Base-by-base conservation (phyloP, 2,113 vertebrate genomes). In the Thunnus thynnus region DNA sequence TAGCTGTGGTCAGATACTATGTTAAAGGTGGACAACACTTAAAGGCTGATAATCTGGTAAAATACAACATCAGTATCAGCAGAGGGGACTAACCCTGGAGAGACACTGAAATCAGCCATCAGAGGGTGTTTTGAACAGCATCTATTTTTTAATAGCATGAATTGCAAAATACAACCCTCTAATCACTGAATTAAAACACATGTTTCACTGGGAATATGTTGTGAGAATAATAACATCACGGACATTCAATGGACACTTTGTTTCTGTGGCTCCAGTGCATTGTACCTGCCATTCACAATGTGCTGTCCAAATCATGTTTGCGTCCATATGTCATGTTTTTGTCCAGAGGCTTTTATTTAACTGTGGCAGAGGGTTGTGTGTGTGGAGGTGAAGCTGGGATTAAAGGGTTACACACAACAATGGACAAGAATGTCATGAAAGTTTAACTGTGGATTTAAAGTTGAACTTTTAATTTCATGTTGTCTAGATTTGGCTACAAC, bases 1-100 rank as follows among this genome's bases (percentile, higher is more conserved):
- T 20, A 17, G 13, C 16, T 68, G 27, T 44, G 46, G 5, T 57
- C 25, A 41, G 44, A 32, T 22, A 4, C 36, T 13, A 2, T 13
- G n/a, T 54, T 17, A 4, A 46, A 61, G 60, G 58, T 32, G 67
- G 65, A 36, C 30, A 61, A 65, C 25, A 27, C 16, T 47, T 14
- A 76, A 61, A 78, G 63, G 27, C 50, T 52, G 68, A 64, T 20
- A 30, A 69, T 57, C 50, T 70, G 63, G 51, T 9, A 25, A 76
- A 76, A 69, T 44, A 64, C 41, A 55, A 25, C 27, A 9, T 41
- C 36, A 8, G 9, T 41, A 41, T 41, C 36, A 41, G 36, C 36
- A 9, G 50, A 16, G 11, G 9, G 32, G 16, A 58, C 48, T 30
- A 50, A 54, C 25, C 16, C 12, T 48, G 16, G 18, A 75, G 46